phyloP scores from a whole-genome alignment of 2,113 vertebrate genomes.

The Eclectus roratus region DNA sequence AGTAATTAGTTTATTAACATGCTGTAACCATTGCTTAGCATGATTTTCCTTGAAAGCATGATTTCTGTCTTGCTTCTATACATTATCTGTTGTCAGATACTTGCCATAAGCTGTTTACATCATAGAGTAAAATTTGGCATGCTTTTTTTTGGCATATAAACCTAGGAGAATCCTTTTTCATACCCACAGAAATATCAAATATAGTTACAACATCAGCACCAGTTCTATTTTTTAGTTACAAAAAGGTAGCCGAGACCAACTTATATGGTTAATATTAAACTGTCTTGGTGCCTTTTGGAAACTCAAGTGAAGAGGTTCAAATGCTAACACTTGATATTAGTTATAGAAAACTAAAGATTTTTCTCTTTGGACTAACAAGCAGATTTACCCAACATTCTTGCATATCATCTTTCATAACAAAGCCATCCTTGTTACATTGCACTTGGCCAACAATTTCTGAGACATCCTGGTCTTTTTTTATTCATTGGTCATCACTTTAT shows the following conservation, averaged over 20 bases:
- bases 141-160: not conserved
- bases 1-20: not conserved
- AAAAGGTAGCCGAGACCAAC: not conserved
- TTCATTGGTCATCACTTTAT: slow-evolving; percentile 12
- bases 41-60: not conserved
- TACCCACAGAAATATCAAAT: not conserved
- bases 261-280: not conserved
- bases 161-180: not conserved
- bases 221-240: not conserved
- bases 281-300: not conserved
- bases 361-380: not conserved
- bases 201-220: not conserved
- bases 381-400: slow-evolving; percentile 2
- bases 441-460: not conserved
- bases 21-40: not conserved
- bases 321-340: not conserved
- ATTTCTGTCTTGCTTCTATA: not conserved
- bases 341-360: not conserved
- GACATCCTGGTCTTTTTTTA: not conserved
- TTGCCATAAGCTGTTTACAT: not conserved
- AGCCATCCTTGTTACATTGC: not conserved
- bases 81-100: not conserved
- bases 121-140: not conserved
- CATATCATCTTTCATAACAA: not conserved
- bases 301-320: not conserved